Evolutionary conservation across 2,888 invertebrate species (phyloP).

Genomic region (Dynastes hyllus): DNA sequence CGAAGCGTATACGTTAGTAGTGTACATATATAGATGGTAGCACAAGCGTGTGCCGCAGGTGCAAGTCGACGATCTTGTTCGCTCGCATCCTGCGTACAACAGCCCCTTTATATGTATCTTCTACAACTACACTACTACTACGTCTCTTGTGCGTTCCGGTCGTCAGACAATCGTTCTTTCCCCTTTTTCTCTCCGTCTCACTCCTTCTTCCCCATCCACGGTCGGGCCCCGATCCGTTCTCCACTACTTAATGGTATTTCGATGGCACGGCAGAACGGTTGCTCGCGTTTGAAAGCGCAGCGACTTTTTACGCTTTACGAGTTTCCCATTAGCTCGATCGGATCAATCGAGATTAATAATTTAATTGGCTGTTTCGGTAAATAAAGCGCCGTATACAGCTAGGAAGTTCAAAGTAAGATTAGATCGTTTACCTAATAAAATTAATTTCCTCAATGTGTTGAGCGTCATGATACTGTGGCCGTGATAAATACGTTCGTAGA

Average conservation of each 20-base stretch:
- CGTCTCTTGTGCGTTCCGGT: conserved; percentile 17
- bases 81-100: conserved; percentile 27
- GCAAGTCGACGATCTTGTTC: conserved; percentile 23
- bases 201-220: not conserved
- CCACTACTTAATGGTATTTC: not conserved
- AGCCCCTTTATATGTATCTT: conserved; percentile 21
- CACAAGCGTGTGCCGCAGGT: conserved; percentile 30
- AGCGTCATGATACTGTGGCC: not conserved
- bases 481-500: no score
- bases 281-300: conserved; percentile 11
- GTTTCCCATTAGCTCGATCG: conserved; percentile 24
- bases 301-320: conserved; percentile 30
- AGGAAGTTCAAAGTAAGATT: conserved; percentile 20
- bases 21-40: conserved; percentile 8
- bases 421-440: conserved; percentile 38
- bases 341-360: conserved; percentile 40
- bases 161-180: conserved; percentile 24
- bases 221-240: not conserved
- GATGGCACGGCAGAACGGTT: not conserved
- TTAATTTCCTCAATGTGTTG: conserved; percentile 21
- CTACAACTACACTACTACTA: conserved; percentile 4
- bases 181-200: not conserved
- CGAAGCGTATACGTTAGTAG: not conserved
- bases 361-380: conserved; percentile 27
- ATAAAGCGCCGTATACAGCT: not conserved